Base-by-base conservation (phyloP, 2,797 vertebrate species). In the Enoplosus armatus region DNA sequence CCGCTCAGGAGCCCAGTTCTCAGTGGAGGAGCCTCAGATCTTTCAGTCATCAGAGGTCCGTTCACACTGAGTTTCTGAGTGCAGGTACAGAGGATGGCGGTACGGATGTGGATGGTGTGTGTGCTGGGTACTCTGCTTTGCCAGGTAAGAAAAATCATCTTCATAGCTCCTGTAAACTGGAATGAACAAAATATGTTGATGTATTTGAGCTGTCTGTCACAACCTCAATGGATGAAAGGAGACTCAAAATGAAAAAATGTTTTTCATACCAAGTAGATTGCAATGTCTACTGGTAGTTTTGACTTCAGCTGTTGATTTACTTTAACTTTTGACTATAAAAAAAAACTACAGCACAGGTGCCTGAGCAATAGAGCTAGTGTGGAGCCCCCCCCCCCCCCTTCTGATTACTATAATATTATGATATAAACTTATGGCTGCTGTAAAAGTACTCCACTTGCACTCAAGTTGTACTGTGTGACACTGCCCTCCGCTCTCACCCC, bases 41-140 rank as follows among this genome's bases (percentile, higher is more conserved):
- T 72, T 56, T 62, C 27, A 48, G 39, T 67, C 54, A 59, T 68
- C 79, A 73, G 77, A 59, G 85, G 72, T 68, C 64, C 60, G 37
- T 77, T 48, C 20, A 26, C 33, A n/a, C 39, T 71, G 67, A 84
- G 82, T 70, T 75, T 82, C 29, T 72, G 83, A 81, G 77, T 66
- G 77, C 48, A 64, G 79, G 80, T 56, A 20, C 58, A 58, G 80
- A 93, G 85, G 92, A 96, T 95, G 94, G 89, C 48, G 2, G 18
- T 5, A 2, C 78, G 77, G 88, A 80, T 89, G 89, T 86, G 91
- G 89, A 65, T 85, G 79, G 65, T 80, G 77, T 93, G 79, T 45
- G 79, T 86, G 53, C 85, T 96, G 84, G 72, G 29, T 15, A 10
- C 72, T 62, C 73, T 91, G 66, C 82, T 93, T 27, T 85, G 84